Base-by-base conservation (phyloP, 2,888 invertebrate genomes). In the Vesta saturnalis region DNA sequence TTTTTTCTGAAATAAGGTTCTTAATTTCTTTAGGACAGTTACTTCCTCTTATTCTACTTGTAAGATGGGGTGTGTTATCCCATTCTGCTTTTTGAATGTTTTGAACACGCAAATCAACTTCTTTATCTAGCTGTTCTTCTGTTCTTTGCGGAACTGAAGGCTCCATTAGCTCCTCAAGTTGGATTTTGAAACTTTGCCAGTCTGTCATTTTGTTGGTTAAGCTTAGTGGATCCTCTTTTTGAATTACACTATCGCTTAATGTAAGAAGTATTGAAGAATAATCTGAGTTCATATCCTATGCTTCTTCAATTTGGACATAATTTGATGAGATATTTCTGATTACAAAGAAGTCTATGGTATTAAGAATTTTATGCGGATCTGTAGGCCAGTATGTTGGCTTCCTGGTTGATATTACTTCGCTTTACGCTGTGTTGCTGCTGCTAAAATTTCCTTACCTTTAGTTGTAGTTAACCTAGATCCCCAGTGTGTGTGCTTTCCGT, bases 401-500 rank as follows among this genome's bases (percentile, higher is more conserved):
- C 19, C 46, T 46, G 16, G 56, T 43, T 56, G 63, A 63, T 46
- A 63, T 16, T 22, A 52, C 19, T 55, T 65, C 43, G n/a, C 55
- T 43, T 60, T 54, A 10, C 21, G 14, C 15, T 63, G 63, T 3
- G 18, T 56, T 14, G 6, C 1, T 55, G 63, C 58, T 49, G 22
- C 49, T 46, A 63, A 56, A 63, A 63, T 54, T 65, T 65, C 60
- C 30, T 55, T 65, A 43, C 54, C 60, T 49, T 60, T 60, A 15
- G 65, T 65, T 49, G 58, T 64, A 19, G 1, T 64, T 59, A 64
- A 15, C 15, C 47, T 64, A 52, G 49, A 64, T 58, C 58, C 58
- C 47, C 52, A 56, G 55, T 57, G 21, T 5, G 60, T 56, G 56
- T 61, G 35, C 15, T 52, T 61, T 21, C 35, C 30, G 16, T 62